Evolutionary conservation across 2,797 vertebrate species (phyloP).

Genomic region (Phalanger gymnotis): DNA sequence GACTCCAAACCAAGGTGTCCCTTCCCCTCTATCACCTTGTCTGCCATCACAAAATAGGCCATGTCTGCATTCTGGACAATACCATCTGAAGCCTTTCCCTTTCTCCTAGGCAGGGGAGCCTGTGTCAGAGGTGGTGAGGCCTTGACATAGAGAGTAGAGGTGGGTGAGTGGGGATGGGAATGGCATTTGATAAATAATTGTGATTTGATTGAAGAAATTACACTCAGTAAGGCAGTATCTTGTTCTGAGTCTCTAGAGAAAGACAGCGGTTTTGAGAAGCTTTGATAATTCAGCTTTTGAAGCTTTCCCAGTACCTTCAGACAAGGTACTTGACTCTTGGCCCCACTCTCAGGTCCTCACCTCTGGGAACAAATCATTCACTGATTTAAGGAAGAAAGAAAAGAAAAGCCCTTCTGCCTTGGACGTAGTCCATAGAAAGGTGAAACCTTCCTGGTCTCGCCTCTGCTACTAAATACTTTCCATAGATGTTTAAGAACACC

Average conservation of each 20-base stretch:
- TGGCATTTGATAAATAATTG: neutral
- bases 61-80: neutral
- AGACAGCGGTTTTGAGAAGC: neutral
- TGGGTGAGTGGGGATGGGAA: neutral
- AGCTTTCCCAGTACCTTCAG: neutral
- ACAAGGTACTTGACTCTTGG: constrained; percentile 28
- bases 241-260: neutral
- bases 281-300: neutral
- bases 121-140: neutral
- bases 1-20: neutral
- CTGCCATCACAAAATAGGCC: neutral
- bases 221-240: neutral
- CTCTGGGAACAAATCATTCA: constrained; percentile 25
- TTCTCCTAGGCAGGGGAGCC: neutral
- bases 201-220: neutral
- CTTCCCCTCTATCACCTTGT: neutral
- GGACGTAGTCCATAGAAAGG: neutral
- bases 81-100: too few relatives aligned
- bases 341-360: neutral
- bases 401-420: constrained; percentile 3
- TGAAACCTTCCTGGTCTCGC: constrained; percentile 11
- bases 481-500: constrained; percentile 55
- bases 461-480: constrained; percentile 14
- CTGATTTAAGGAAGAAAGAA: neutral
- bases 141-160: neutral